A percentile compares a stretch with the other conserved stretches of the same genome.
phyloP scores from a whole-genome alignment of 64 coral and sea anemone species.

The Montipora capricornis region DNA sequence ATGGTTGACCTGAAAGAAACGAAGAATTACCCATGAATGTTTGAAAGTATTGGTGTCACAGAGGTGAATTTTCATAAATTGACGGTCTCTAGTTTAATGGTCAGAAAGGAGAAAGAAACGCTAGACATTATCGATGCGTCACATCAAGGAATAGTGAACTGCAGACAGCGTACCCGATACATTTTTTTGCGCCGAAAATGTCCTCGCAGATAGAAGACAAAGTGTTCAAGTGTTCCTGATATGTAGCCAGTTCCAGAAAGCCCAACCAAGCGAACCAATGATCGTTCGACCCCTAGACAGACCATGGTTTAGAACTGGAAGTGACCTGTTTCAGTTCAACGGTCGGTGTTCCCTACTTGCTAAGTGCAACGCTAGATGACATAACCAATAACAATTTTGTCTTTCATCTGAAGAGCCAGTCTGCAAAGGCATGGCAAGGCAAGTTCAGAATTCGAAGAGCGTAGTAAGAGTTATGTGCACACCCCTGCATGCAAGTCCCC shows the following conservation, averaged over 20 bases:
- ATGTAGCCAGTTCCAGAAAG: constrained; percentile 16
- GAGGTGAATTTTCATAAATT: neutral
- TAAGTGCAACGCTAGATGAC: neutral
- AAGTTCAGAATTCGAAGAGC: too few species aligned
- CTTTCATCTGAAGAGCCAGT: too few species aligned
- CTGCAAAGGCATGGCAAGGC: too few species aligned
- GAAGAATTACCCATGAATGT: neutral
- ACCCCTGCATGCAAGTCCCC: too few species aligned
- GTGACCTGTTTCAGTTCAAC: constrained; percentile 62
- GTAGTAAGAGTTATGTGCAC: too few species aligned
- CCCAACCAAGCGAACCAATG: constrained; percentile 55
- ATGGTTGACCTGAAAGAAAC: neutral
- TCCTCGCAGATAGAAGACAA: constrained; percentile 43
- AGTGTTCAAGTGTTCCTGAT: constrained; percentile 27
- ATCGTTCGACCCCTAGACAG: constrained; percentile 46
- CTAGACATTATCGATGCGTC: constrained; percentile 67
- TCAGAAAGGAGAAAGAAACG: constrained; percentile 34
- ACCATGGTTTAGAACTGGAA: constrained; percentile 74
- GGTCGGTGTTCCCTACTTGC: constrained; percentile 8
- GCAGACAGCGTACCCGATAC: constrained; percentile 64
- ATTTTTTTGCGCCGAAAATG: constrained; percentile 47
- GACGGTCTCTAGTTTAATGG: neutral
- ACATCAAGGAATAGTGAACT: neutral
- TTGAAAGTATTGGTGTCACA: neutral
- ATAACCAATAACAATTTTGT: too few species aligned